phyloP scores from a whole-genome alignment of 2,888 invertebrate species.

The Chirona hameri region DNA sequence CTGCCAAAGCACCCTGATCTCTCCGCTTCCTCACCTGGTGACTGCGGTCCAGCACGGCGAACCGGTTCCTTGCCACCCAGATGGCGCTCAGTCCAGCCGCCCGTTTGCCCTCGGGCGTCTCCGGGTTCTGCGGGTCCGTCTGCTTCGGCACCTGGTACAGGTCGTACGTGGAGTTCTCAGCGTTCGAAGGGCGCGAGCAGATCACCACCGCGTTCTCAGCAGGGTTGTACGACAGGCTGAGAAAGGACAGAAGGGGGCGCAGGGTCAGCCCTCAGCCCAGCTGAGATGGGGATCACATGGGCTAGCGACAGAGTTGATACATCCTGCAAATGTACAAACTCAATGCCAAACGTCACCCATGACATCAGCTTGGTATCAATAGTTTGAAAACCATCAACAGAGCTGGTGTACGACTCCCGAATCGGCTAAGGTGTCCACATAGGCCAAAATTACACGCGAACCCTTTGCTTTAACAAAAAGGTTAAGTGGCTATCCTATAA shows the following conservation, averaged over 20 bases:
- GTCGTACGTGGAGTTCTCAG: slow-evolving; percentile 91
- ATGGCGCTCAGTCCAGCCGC: slow-evolving; percentile 87
- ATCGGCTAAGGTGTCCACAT: no score
- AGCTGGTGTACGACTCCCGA: no score
- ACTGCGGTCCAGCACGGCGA: slow-evolving; percentile 91
- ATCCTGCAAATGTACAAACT: no score
- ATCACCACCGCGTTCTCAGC: slow-evolving; percentile 93
- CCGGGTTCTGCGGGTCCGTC: slow-evolving; percentile 51
- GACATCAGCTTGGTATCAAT: no score
- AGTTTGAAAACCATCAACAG: no score
- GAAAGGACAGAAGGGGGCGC: slow-evolving; percentile 50
- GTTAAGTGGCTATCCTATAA: no score
- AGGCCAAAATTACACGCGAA: no score
- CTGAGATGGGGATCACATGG: no score
- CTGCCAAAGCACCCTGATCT: no score
- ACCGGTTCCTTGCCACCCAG: slow-evolving; percentile 96
- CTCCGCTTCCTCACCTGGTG: slow-evolving; percentile 84
- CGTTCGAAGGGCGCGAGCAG: slow-evolving; percentile 71
- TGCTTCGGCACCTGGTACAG: slow-evolving; percentile 81
- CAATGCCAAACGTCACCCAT: no score
- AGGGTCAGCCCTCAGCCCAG: not conserved
- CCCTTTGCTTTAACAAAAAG: no score
- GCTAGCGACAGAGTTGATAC: no score
- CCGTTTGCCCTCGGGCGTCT: slow-evolving; percentile 68
- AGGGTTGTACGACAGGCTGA: slow-evolving; percentile 93